Conservation (phyloP, 2,888 invertebrate genomes). For the Galerucella pusilla region DNA sequence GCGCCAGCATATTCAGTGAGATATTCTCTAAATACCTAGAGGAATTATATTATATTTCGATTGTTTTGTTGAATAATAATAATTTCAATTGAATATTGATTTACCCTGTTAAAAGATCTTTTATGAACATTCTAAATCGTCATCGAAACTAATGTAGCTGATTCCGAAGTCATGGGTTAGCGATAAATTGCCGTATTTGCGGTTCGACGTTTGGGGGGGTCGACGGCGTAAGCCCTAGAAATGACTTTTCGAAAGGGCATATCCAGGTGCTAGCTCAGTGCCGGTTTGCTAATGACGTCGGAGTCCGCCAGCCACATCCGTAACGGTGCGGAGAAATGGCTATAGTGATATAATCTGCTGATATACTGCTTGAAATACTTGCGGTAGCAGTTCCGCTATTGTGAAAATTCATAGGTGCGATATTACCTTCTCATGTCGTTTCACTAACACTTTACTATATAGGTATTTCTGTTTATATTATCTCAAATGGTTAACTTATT, state of each 20-base stretch:
- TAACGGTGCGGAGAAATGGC: slow-evolving; percentile 52
- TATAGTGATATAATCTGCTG: slow-evolving; percentile 47
- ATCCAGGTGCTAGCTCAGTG: slow-evolving; percentile 59
- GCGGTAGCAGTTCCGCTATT: slow-evolving; percentile 41
- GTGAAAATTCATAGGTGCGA: slow-evolving; percentile 39
- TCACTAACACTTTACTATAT: background rate
- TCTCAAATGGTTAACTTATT: slow-evolving; percentile 8
- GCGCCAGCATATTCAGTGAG: no score
- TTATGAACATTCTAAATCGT: slow-evolving; percentile 15
- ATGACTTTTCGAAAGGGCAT: slow-evolving; percentile 54
- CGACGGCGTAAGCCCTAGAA: slow-evolving; percentile 45
- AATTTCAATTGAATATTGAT: no score
- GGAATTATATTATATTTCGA: no score
- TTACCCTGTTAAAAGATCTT: no score
- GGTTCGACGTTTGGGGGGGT: slow-evolving; percentile 51
- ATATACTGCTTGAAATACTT: slow-evolving; percentile 45
- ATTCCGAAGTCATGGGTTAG: slow-evolving; percentile 34
- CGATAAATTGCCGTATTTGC: slow-evolving; percentile 61
- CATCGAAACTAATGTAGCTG: slow-evolving; percentile 26
- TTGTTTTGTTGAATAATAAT: no score
- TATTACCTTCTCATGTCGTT: slow-evolving; percentile 25
- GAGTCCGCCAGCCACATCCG: slow-evolving; percentile 37
- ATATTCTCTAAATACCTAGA: no score
- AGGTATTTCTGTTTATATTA: slow-evolving; percentile 35
- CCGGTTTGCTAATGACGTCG: slow-evolving; percentile 40